Evolutionary conservation across 2,797 vertebrate species (phyloP).

Genomic region (Paramormyrops hopkinsi): DNA sequence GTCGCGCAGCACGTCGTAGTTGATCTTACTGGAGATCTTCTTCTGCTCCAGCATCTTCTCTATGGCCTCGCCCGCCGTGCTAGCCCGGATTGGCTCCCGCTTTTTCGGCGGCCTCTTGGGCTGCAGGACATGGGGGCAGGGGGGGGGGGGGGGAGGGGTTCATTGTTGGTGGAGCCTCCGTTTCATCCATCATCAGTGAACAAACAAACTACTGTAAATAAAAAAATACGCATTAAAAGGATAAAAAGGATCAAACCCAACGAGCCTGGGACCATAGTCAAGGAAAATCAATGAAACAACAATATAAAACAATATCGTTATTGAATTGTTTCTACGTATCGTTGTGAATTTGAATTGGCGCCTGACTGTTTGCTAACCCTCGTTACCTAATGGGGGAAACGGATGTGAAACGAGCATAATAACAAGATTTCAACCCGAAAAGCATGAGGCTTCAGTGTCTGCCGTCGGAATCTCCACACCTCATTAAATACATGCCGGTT

Average conservation of each 20-base stretch:
- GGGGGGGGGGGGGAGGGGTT: neutral
- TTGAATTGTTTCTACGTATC: neutral
- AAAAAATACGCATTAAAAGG: neutral
- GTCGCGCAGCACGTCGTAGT: slow-evolving; percentile 90
- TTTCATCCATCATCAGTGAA: neutral
- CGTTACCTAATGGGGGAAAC: neutral
- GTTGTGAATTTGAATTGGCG: neutral
- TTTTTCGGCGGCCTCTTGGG: slow-evolving; percentile 64
- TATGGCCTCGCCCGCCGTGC: slow-evolving; percentile 88
- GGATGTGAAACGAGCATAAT: neutral
- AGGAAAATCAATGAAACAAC: neutral
- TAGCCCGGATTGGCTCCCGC: slow-evolving; percentile 73
- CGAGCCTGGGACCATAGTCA: neutral
- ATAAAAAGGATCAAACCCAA: neutral
- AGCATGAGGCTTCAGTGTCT: slow-evolving; percentile 16
- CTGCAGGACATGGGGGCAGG: slow-evolving; percentile 49
- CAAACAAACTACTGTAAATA: neutral
- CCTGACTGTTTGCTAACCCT: neutral
- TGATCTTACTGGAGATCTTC: slow-evolving; percentile 92
- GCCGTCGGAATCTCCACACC: slow-evolving; percentile 34
- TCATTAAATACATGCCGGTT: slow-evolving; percentile 39
- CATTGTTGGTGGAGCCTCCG: neutral
- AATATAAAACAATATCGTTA: neutral
- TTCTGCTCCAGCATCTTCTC: slow-evolving; percentile 97
- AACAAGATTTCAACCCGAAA: neutral